Percentiles rank a stretch among this genome's conserved stretches.
phyloP scores from a whole-genome alignment of 2,888 invertebrate species.

The Zygothrica quintamaculata region DNA sequence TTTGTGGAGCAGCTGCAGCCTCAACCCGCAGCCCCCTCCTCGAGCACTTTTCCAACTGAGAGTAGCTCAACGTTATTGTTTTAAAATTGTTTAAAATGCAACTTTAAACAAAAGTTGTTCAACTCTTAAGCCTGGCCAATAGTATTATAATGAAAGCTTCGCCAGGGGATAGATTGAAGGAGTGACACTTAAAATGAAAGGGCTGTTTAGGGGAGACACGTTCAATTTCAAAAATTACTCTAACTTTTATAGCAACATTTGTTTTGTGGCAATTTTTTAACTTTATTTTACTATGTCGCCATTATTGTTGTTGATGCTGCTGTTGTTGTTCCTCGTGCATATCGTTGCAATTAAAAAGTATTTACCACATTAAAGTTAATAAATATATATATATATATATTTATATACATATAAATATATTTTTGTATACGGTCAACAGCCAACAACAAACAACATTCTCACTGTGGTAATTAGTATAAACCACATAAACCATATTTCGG shows the following conservation, averaged over 20 bases:
- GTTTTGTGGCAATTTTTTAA: slow-evolving; percentile 27
- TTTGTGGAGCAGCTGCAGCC: slow-evolving; percentile 15
- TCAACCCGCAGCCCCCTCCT: not conserved
- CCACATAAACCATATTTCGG: slow-evolving; percentile 68
- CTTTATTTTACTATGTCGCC: slow-evolving; percentile 15
- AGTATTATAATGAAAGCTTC: slow-evolving; percentile 17
- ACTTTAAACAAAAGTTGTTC: slow-evolving; percentile 21
- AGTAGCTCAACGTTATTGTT: slow-evolving; percentile 32
- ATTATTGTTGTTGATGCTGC: too few relatives aligned
- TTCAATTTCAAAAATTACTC: slow-evolving; percentile 9
- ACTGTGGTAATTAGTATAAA: slow-evolving; percentile 68
- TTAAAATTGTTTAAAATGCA: slow-evolving; percentile 30
- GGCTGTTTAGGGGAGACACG: not conserved
- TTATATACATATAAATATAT: not conserved
- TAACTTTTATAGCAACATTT: slow-evolving; percentile 34
- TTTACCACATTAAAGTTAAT: slow-evolving; percentile 60
- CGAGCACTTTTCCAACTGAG: slow-evolving; percentile 8
- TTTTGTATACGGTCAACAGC: slow-evolving; percentile 21
- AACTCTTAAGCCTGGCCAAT: slow-evolving; percentile 25
- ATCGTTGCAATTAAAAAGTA: slow-evolving; percentile 63
- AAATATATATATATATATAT: slow-evolving; percentile 31
- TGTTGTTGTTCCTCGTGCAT: too few relatives aligned
- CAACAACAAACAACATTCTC: slow-evolving; percentile 34
- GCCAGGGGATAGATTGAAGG: not conserved
- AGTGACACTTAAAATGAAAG: not conserved